Base-by-base conservation (phyloP, 2,113 vertebrate genomes). In the Rhinoderma darwinii region DNA sequence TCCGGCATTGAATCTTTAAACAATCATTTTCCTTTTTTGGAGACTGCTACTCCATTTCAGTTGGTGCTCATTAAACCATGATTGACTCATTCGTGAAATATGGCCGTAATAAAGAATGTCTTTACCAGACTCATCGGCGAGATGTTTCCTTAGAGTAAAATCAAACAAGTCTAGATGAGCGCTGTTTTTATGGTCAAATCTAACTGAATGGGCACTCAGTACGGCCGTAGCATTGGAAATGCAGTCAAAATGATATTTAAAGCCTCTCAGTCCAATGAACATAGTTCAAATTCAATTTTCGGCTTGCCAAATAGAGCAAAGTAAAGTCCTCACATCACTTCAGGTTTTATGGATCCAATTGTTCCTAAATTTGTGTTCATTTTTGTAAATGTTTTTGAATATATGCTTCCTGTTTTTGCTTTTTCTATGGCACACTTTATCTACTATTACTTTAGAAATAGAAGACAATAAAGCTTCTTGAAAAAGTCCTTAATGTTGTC, bases 21-120 rank as follows among this genome's bases (percentile, higher is more conserved):
- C 84, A 85, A 77, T 85, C 84, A 85, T 85, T 85, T 77, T 85
- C 74, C 74, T 85, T 85, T n/a, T 85, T 66, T 85, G 70, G 84
- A 77, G 84, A 77, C 73, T 77, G 74, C 56, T 63, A 30, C 72
- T 85, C 84, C 35, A 85, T 77, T 85, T 59, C 84, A 50, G 39
- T 89, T 76, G 17, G 20, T 84, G 18, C 84, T 93, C 88, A 88
- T 83, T 90, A 90, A 8, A 86, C 44, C 32, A 32, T 84, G 90
- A 90, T 88, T 89, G 79, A 92, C 35, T 88, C 61, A 70, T 44
- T n/a, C 54, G 63, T 50, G 84, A 92, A 92, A 89, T 83, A 89
- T 85, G 17, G 73, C 84, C 37, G 54, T 41, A 66, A 85, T 77
- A 85, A 85, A 77, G 56, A 66, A 77, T 59, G 50, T 85, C 74